Evolutionary conservation across 2,113 vertebrate species (phyloP).

Genomic region (Mormoops blainvillei): DNA sequence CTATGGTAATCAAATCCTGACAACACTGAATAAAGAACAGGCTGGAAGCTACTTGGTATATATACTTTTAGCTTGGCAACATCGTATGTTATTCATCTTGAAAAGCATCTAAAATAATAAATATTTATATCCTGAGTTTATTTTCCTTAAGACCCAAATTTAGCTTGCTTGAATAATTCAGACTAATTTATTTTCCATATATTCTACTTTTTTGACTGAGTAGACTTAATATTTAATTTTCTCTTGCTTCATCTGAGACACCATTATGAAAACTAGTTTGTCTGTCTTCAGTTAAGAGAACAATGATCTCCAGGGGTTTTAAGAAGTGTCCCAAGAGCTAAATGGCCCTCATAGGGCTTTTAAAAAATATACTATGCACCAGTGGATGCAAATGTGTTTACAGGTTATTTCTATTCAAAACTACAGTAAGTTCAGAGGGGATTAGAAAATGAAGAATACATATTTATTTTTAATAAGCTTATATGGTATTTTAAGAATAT

Average conservation of each 20-base stretch:
- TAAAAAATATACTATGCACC: neutral
- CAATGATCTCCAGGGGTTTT: neutral
- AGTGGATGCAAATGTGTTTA: neutral
- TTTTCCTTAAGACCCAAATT: neutral
- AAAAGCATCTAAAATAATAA: neutral
- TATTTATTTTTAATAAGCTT: neutral
- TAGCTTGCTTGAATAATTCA: neutral
- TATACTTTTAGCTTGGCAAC: neutral
- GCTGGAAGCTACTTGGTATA: neutral
- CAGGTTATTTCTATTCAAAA: neutral
- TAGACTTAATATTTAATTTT: neutral
- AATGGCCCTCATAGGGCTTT: neutral
- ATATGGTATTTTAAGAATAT: neutral
- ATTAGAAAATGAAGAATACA: neutral
- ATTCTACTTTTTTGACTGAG: neutral
- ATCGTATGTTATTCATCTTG: neutral
- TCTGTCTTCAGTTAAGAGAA: constrained; percentile 14
- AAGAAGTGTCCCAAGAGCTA: neutral
- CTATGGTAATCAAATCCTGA: neutral
- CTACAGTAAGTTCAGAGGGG: neutral
- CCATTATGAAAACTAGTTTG: neutral
- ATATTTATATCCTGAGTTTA: neutral
- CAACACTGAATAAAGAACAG: neutral
- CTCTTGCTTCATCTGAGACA: neutral
- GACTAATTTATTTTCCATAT: neutral